These are phyloP conservation scores for Neoitamus cyanurus DNA, from an alignment of 2,888 invertebrate genomes.

Conservation along the genomic window DNA sequence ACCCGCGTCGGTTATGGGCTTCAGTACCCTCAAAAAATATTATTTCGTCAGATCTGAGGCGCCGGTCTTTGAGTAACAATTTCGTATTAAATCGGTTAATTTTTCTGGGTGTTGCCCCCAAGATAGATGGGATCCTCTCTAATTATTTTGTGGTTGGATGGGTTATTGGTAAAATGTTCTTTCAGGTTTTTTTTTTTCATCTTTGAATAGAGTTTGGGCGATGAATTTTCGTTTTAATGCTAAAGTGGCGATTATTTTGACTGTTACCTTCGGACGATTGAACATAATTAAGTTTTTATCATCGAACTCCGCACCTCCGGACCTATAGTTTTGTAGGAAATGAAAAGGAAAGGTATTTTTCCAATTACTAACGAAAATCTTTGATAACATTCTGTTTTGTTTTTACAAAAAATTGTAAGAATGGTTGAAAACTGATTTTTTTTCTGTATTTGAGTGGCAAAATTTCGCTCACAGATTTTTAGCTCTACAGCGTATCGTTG, in stretches of 20 bases:
- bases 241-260: constrained; percentile 5
- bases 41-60: neutral
- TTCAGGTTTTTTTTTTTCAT: neutral
- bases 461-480: no score
- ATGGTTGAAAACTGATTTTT: no score
- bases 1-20: neutral
- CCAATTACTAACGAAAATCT: no score
- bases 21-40: neutral
- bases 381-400: no score
- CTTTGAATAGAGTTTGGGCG: neutral
- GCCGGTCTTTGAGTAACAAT: neutral
- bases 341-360: neutral
- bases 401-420: no score
- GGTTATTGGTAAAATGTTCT: neutral
- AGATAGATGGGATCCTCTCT: neutral
- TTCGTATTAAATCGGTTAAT: constrained; percentile 1
- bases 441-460: no score
- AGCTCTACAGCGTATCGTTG: no score
- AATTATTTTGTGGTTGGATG: constrained; percentile 5
- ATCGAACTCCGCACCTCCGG: neutral
- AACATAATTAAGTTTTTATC: constrained; percentile 1
- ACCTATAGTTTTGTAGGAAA: neutral
- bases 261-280: neutral
- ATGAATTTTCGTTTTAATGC: neutral
- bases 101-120: constrained; percentile 1